Evolutionary conservation across 2,888 invertebrate species (phyloP).

Genomic region (Drosophila differens): DNA sequence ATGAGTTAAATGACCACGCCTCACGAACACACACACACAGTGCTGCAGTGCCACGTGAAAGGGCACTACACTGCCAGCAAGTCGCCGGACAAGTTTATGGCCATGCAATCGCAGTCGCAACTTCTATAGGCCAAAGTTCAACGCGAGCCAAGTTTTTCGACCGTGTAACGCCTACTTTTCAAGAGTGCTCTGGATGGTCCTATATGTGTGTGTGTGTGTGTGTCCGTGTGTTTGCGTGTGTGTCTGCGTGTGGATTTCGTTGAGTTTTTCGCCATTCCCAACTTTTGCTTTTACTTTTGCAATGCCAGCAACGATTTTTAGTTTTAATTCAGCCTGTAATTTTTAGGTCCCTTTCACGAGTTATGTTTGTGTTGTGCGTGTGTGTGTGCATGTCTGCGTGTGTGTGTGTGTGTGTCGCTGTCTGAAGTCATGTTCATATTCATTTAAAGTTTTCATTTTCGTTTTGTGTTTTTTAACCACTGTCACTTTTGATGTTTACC

Average conservation of each 20-base stretch:
- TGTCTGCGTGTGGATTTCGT: slow-evolving; percentile 13
- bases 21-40: slow-evolving; percentile 15
- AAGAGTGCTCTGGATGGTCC: slow-evolving; percentile 28
- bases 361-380: slow-evolving; percentile 1
- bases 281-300: slow-evolving; percentile 72
- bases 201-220: slow-evolving; percentile 7
- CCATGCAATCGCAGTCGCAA: slow-evolving; percentile 73
- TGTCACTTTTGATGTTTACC: slow-evolving; percentile 37
- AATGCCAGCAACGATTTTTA: slow-evolving; percentile 54
- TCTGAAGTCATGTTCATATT: slow-evolving; percentile 48
- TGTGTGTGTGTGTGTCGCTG: slow-evolving; percentile 1
- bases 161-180: slow-evolving; percentile 71
- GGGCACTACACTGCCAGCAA: slow-evolving; percentile 78
- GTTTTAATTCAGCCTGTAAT: slow-evolving; percentile 50
- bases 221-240: slow-evolving; percentile 12
- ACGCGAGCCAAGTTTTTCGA: slow-evolving; percentile 68
- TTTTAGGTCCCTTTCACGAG: slow-evolving; percentile 22
- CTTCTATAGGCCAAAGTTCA: slow-evolving; percentile 75
- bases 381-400: neutral
- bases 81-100: slow-evolving; percentile 75
- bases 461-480: slow-evolving; percentile 15
- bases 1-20: slow-evolving; percentile 77
- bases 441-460: slow-evolving; percentile 47
- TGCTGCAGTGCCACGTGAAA: slow-evolving; percentile 40
- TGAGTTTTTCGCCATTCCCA: slow-evolving; percentile 36